These are phyloP conservation scores for Characodon lateralis DNA, from an alignment of 2,797 vertebrate genomes.

Conservation along the genomic window DNA sequence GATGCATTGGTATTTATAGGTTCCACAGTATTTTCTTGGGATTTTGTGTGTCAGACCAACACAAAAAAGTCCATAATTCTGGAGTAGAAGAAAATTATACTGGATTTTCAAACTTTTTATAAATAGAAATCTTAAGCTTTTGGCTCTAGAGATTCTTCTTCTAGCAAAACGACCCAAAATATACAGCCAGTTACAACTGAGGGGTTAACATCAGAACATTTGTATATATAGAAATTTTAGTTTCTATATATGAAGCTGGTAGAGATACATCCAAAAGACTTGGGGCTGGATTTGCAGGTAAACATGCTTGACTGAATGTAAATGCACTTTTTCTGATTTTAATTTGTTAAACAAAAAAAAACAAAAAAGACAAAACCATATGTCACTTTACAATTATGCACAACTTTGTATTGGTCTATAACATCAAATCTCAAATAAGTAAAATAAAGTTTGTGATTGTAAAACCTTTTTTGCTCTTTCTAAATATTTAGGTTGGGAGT, in stretches of 20 bases:
- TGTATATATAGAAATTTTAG: background rate
- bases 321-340: background rate
- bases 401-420: background rate
- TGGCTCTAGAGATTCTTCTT: background rate
- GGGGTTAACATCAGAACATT: background rate
- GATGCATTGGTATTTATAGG: background rate
- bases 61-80: background rate
- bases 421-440: too few relatives aligned
- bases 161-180: background rate
- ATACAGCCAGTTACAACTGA: background rate
- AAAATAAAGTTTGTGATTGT: background rate
- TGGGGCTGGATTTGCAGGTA: background rate
- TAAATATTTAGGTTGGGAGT: background rate
- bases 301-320: background rate
- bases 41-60: background rate
- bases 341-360: background rate
- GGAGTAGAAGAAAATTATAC: background rate
- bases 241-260: background rate
- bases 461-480: background rate
- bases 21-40: background rate
- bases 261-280: background rate
- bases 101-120: background rate
- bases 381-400: background rate
- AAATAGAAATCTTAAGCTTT: background rate
- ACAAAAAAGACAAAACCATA: background rate